Conservation (phyloP, 2,113 vertebrate species). For the Albula glossodonta region DNA sequence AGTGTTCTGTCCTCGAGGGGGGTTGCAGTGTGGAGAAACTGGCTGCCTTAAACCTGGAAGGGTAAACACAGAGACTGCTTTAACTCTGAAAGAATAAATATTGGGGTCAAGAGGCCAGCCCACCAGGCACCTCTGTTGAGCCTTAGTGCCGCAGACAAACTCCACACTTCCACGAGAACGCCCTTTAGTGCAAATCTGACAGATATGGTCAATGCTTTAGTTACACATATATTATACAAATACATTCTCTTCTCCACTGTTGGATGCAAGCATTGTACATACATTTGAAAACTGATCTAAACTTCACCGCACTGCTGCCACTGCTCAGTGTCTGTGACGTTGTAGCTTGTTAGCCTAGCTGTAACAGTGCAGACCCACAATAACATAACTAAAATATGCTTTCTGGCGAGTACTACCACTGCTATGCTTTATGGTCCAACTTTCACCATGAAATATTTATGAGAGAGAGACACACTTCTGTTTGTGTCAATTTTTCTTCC, state of each 20-base stretch:
- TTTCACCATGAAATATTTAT: not conserved
- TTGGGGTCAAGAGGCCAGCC: not conserved
- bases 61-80: not conserved
- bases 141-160: not conserved
- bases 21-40: not conserved
- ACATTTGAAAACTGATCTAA: not conserved
- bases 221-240: not conserved
- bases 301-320: not conserved
- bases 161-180: not conserved
- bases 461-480: too few species aligned
- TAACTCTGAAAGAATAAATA: not conserved
- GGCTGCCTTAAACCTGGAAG: not conserved
- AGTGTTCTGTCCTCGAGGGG: not conserved
- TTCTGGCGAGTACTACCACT: not conserved
- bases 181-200: not conserved
- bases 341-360: not conserved
- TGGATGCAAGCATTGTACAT: not conserved
- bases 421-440: not conserved
- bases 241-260: not conserved
- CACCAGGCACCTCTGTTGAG: not conserved
- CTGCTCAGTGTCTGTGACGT: not conserved
- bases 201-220: not conserved
- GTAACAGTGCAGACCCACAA: not conserved
- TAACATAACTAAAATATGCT: not conserved
- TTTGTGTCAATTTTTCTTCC: not conserved